Evolutionary conservation across 2,113 vertebrate genomes (phyloP).

Genomic region (Tapirus terrestris): DNA sequence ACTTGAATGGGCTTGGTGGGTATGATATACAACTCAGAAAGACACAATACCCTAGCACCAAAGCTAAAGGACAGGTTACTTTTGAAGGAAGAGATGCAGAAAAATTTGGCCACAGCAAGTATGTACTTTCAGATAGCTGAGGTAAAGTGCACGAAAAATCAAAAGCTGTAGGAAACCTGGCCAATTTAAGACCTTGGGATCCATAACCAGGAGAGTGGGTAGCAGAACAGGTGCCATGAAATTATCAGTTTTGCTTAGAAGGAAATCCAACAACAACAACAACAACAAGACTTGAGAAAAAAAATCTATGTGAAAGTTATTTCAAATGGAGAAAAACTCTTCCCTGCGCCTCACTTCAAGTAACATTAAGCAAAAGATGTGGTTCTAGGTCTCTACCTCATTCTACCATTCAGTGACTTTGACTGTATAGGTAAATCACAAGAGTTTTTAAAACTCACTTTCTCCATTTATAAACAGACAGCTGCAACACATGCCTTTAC

Average conservation of each 20-base stretch:
- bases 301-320: constrained; percentile 5
- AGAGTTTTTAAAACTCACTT: constrained; percentile 3
- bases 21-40: neutral
- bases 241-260: constrained; percentile 14
- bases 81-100: neutral
- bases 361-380: neutral
- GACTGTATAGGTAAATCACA: neutral
- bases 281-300: neutral
- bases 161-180: neutral
- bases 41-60: neutral
- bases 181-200: neutral
- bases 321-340: neutral
- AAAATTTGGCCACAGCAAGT: neutral
- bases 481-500: neutral
- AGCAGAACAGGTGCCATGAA: neutral
- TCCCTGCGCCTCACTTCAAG: neutral
- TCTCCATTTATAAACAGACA: neutral
- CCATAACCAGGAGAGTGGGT: neutral
- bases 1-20: neutral
- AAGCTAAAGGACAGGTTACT: neutral
- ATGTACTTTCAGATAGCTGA: neutral
- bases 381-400: neutral
- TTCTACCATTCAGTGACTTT: neutral
- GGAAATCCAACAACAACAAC: neutral
- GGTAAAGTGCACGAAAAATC: neutral